Percentiles rank a stretch among this genome's conserved stretches.
Evolutionary conservation across 2,113 vertebrate genomes (phyloP).

Genomic region (Labeo catla): DNA sequence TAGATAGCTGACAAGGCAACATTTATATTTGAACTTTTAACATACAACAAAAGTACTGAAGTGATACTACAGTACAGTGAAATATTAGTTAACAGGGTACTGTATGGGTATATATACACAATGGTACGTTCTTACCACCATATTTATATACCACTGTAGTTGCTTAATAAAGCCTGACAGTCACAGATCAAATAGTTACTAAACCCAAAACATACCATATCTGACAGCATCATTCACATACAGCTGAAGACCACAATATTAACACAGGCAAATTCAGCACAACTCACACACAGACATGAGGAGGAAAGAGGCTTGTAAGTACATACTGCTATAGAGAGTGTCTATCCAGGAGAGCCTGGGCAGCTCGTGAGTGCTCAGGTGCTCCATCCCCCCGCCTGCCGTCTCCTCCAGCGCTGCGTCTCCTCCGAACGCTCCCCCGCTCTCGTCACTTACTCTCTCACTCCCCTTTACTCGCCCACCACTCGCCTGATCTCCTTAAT

Average conservation of each 20-base stretch:
- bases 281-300: not conserved
- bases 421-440: slow-evolving; percentile 46
- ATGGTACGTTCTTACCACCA: not conserved
- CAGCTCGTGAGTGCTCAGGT: slow-evolving; percentile 89
- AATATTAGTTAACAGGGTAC: not conserved
- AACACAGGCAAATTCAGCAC: not conserved
- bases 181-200: not conserved
- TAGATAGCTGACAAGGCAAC: not conserved
- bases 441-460: slow-evolving; percentile 40
- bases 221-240: not conserved
- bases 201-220: not conserved
- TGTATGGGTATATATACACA: not conserved
- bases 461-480: not conserved
- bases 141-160: not conserved
- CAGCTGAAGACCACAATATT: not conserved
- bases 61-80: not conserved
- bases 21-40: not conserved
- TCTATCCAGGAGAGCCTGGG: slow-evolving; percentile 98
- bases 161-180: not conserved
- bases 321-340: slow-evolving; percentile 98
- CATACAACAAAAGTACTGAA: not conserved
- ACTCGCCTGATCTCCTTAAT: not conserved
- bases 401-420: slow-evolving; percentile 50
- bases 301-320: slow-evolving; percentile 43
- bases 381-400: slow-evolving; percentile 85